Evolutionary conservation across 53 echinoderm and acorn worm genomes (phyloP).

Genomic region (Echinometra lucunter): DNA sequence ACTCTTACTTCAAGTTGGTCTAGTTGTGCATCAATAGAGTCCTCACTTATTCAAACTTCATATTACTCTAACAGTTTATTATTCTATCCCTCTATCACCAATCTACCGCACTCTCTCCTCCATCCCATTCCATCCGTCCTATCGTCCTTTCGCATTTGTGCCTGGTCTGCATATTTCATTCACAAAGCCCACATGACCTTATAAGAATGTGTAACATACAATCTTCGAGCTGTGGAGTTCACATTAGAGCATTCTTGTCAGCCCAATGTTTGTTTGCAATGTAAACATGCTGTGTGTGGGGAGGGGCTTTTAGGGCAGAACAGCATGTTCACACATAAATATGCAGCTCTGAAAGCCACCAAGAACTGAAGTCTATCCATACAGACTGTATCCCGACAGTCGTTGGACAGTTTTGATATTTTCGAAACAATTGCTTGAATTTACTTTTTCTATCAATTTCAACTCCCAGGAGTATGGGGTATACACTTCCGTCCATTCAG

Average conservation of each 20-base stretch:
- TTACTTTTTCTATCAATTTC: too few relatives aligned
- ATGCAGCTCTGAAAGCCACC: not conserved
- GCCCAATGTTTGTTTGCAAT: slow-evolving; percentile 41
- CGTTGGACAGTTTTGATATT: not conserved
- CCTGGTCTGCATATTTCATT: slow-evolving; percentile 30
- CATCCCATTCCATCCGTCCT: not conserved
- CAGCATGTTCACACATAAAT: not conserved
- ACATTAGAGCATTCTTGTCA: slow-evolving; percentile 36
- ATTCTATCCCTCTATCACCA: not conserved
- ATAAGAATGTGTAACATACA: slow-evolving; percentile 38
- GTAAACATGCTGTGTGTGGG: slow-evolving; percentile 44
- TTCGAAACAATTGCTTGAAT: not conserved
- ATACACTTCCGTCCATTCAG: too few relatives aligned
- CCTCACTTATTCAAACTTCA: too few relatives aligned
- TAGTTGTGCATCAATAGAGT: too few relatives aligned
- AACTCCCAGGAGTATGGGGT: too few relatives aligned
- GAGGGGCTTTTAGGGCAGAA: not conserved
- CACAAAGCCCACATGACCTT: slow-evolving; percentile 47
- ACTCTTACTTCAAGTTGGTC: too few relatives aligned
- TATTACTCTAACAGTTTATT: not conserved
- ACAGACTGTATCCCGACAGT: not conserved
- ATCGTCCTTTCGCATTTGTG: not conserved
- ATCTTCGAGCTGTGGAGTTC: not conserved
- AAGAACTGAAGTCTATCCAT: not conserved
- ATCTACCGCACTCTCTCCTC: too few relatives aligned